Base-by-base conservation (phyloP, 2,797 vertebrate species). In the Lutjanus argentimaculatus region DNA sequence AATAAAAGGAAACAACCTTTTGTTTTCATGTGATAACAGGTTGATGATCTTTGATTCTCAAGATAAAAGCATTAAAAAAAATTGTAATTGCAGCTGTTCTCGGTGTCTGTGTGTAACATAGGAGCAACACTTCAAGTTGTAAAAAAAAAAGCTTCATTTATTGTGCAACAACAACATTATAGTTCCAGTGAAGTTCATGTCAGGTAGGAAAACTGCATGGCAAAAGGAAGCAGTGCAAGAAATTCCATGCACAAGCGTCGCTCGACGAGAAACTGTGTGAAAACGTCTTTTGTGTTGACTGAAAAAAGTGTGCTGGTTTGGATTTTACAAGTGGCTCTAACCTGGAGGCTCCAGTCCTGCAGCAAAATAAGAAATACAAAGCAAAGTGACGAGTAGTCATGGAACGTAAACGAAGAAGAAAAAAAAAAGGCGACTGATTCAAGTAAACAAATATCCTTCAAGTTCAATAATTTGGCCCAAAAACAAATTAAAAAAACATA, bases 141-240 rank as follows among this genome's bases (percentile, higher is more conserved):
- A 57, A 67, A 80, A 86, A 91, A 87, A 80, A 88, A 91, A 87
- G 61, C 45, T 62, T 71, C 0, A 82, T 93, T 94, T 92, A 92
- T 94, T 95, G 90, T 92, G 90, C 89, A 90, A 88, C 55, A 91
- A 85, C 79, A 85, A 83, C 42, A 74, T 85, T 70, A 79, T 79
- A 86, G 74, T 81, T 93, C 85, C 89, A 91, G 85, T 91, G 80
- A 84, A 58, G 45, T 74, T 85, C 69, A 57, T 69, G 59, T 86
- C 55, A 59, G 72, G 73, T 77, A 74, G 61, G 72, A 83, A 88
- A 78, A 77, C 61, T 43, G 64, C 64, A 85, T 75, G 83, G 81
- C 59, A 89, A 90, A 77, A 80, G 11, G 51, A 92, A 85, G 82
- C 75, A 74, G 86, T 85, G 85, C 72, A 89, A 86, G 57, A 83